Percentiles rank a stretch among this genome's conserved stretches.
These are phyloP conservation scores for Aeoliscus strigatus DNA, from an alignment of 2,797 vertebrate species.

Conservation along the genomic window DNA sequence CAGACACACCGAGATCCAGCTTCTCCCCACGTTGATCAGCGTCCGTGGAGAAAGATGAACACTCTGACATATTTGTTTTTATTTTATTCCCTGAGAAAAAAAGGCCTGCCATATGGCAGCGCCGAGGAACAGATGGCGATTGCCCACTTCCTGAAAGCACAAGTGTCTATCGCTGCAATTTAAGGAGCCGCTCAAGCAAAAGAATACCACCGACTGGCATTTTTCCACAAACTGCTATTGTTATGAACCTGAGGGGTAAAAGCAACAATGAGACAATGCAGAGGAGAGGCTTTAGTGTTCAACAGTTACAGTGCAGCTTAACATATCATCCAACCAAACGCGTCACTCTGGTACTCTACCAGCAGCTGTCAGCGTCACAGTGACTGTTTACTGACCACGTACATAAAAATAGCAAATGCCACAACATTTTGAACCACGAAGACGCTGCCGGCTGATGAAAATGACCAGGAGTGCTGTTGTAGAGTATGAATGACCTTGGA, in stretches of 20 bases:
- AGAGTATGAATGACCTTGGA: conserved; percentile 63
- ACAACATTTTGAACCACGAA: conserved; percentile 8
- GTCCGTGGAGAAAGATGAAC: conserved; percentile 78
- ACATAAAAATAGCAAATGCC: conserved; percentile 8
- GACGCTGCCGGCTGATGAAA: background rate
- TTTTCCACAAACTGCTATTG: conserved; percentile 74
- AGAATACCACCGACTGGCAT: conserved; percentile 73
- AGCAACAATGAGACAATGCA: conserved; percentile 56
- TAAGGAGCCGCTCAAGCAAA: conserved; percentile 75
- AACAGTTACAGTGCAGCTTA: conserved; percentile 56
- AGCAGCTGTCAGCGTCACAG: conserved; percentile 15
- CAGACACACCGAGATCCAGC: conserved; percentile 72
- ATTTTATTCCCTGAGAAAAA: conserved; percentile 81
- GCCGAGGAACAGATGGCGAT: conserved; percentile 83
- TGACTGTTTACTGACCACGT: conserved; percentile 8
- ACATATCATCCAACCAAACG: conserved; percentile 43
- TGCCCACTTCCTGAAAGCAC: conserved; percentile 78
- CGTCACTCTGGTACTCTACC: conserved; percentile 12
- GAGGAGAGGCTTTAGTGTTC: conserved; percentile 60
- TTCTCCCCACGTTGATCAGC: conserved; percentile 79
- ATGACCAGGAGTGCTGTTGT: conserved; percentile 3
- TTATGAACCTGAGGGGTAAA: conserved; percentile 67
- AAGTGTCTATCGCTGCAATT: conserved; percentile 75
- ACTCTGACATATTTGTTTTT: conserved; percentile 89
- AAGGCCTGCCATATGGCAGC: conserved; percentile 84